These are phyloP conservation scores for Scaptomyza cyrtandrae DNA, from an alignment of 2,888 invertebrate genomes.

Conservation along the genomic window DNA sequence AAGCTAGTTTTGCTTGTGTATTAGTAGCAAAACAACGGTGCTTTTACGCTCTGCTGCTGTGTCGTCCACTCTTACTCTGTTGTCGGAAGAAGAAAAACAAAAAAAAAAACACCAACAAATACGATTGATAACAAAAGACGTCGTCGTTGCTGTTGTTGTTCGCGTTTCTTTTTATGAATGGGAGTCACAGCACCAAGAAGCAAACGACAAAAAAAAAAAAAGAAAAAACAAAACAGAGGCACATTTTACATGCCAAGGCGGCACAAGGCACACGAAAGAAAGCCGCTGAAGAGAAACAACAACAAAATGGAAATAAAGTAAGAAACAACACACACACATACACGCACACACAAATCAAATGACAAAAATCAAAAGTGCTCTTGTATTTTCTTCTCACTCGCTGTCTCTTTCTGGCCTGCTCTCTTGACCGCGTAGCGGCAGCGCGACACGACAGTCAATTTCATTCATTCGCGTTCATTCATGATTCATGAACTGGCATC, in stretches of 20 bases:
- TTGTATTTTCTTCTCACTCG: slow-evolving; percentile 52
- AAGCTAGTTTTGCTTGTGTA: slow-evolving; percentile 23
- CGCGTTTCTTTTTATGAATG: slow-evolving; percentile 69
- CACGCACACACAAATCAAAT: slow-evolving; percentile 53
- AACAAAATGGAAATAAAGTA: slow-evolving; percentile 30
- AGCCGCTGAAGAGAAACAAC: slow-evolving; percentile 30
- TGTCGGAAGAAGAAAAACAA: slow-evolving; percentile 33
- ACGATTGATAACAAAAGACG: slow-evolving; percentile 64
- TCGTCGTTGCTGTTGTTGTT: slow-evolving; percentile 33
- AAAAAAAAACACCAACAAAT: slow-evolving; percentile 27
- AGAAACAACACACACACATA: slow-evolving; percentile 2
- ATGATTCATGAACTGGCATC: slow-evolving; percentile 58
- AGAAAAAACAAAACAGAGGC: slow-evolving; percentile 34
- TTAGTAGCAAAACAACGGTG: slow-evolving; percentile 62
- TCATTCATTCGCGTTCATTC: slow-evolving; percentile 67
- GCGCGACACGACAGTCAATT: slow-evolving; percentile 56
- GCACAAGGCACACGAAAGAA: slow-evolving; percentile 28
- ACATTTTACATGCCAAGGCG: slow-evolving; percentile 55
- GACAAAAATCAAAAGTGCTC: slow-evolving; percentile 65
- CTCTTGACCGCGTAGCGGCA: slow-evolving; percentile 30
- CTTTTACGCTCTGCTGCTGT: slow-evolving; percentile 44
- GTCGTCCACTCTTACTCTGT: slow-evolving; percentile 45
- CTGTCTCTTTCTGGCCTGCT: slow-evolving; percentile 27
- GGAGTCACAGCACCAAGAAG: slow-evolving; percentile 9
- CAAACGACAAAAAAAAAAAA: slow-evolving; percentile 33